Evolutionary conservation across 2,888 invertebrate genomes (phyloP).

Genomic region (Trileptium ribeirensis): DNA sequence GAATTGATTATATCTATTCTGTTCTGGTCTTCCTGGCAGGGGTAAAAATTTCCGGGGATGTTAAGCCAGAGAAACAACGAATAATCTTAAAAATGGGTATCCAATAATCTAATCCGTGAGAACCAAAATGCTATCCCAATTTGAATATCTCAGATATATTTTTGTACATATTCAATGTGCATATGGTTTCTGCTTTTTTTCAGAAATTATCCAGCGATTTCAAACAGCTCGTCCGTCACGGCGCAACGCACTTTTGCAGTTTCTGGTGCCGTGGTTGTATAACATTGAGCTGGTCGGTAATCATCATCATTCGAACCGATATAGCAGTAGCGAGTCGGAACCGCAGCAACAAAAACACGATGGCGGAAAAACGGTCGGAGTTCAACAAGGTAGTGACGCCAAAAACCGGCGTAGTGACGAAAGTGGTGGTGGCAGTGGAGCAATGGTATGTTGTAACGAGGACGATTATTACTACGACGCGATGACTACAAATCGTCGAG

Average conservation of each 20-base stretch:
- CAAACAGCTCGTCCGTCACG: slow-evolving; percentile 90
- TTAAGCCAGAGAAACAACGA: too few species aligned
- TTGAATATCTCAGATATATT: too few species aligned
- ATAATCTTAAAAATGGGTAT: too few species aligned
- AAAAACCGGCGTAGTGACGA: slow-evolving; percentile 35
- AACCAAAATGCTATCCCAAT: slow-evolving; percentile 16
- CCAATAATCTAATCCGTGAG: too few species aligned
- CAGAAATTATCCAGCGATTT: slow-evolving; percentile 91
- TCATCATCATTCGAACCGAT: too few species aligned
- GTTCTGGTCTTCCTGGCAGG: too few species aligned
- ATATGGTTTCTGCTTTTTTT: too few species aligned
- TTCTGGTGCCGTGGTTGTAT: slow-evolving; percentile 90
- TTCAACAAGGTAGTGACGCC: slow-evolving; percentile 9
- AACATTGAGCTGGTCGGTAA: slow-evolving; percentile 96
- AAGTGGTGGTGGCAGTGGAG: slow-evolving; percentile 16
- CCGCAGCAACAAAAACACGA: too few species aligned
- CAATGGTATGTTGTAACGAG: slow-evolving; percentile 11
- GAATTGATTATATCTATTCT: too few species aligned
- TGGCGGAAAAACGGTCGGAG: slow-evolving; percentile 61
- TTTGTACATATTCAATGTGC: too few species aligned
- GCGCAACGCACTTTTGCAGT: slow-evolving; percentile 78
- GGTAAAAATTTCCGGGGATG: too few species aligned
- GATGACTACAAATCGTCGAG: slow-evolving; percentile 27
- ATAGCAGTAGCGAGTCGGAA: slow-evolving; percentile 53
- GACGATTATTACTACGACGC: background rate